These are phyloP conservation scores for Heliconius erato DNA, from an alignment of 2,888 invertebrate genomes.

Conservation along the genomic window DNA sequence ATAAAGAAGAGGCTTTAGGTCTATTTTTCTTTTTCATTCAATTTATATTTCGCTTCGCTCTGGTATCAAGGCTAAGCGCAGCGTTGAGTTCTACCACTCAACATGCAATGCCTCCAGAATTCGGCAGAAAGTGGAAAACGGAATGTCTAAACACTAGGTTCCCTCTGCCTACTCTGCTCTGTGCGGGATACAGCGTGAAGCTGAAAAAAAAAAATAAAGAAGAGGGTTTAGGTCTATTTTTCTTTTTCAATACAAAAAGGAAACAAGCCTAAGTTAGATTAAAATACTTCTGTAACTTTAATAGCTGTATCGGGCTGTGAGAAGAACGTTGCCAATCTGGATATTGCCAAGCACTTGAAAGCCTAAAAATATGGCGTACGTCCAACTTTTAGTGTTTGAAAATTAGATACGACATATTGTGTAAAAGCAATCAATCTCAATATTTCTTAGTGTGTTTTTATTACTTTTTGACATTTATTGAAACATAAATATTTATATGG, in stretches of 20 bases:
- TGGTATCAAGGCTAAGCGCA: no score
- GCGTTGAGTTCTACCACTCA: no score
- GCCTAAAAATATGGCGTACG: conserved; percentile 39
- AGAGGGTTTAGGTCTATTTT: no score
- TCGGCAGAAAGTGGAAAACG: no score
- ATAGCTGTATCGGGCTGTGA: conserved; percentile 37
- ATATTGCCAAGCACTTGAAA: conserved; percentile 42
- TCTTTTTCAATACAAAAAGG: background rate
- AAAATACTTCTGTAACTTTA: conserved; percentile 26
- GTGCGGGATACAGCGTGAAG: no score
- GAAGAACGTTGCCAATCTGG: conserved; percentile 43
- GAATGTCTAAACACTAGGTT: no score
- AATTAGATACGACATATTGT: conserved; percentile 23
- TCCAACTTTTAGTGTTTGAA: conserved; percentile 41
- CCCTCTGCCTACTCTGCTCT: no score
- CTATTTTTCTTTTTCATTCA: background rate
- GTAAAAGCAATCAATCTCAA: conserved; percentile 21
- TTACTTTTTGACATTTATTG: background rate
- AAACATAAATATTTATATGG: no score
- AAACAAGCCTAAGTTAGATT: conserved; percentile 23
- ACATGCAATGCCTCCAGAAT: no score
- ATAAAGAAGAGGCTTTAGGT: no score
- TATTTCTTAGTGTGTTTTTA: background rate
- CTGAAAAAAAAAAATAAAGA: no score
- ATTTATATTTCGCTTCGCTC: no score